phyloP scores from a whole-genome alignment of 2,113 vertebrate genomes.

The Tricholaema leucomelas region DNA sequence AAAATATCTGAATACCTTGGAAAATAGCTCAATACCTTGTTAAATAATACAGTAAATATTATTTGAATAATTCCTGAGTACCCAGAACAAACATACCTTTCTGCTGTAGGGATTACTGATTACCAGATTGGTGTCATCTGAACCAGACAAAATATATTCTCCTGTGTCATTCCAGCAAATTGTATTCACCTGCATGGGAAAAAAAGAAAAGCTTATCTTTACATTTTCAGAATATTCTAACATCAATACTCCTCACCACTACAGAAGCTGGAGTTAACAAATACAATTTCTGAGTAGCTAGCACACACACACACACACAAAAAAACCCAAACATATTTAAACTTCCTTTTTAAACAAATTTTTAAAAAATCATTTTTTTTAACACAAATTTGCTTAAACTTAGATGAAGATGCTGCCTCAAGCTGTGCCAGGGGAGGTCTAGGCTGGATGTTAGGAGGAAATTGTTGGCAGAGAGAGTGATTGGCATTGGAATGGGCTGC shows the following conservation, averaged over 20 bases:
- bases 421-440: no score
- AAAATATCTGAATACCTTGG: background rate
- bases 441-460: no score
- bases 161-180: slow-evolving; percentile 99
- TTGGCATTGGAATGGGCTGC: no score
- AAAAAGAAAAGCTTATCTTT: slow-evolving; percentile 18
- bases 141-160: slow-evolving; percentile 96
- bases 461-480: no score
- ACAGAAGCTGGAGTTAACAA: background rate
- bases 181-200: slow-evolving; percentile 89
- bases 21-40: background rate
- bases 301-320: background rate
- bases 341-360: background rate
- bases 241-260: background rate
- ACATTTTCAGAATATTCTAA: background rate
- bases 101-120: slow-evolving; percentile 97
- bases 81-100: slow-evolving; percentile 82
- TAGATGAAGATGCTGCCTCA: no score
- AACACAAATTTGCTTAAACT: no score
- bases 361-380: no score
- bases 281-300: background rate
- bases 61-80: background rate
- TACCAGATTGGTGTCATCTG: slow-evolving; percentile 95
- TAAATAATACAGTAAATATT: background rate
- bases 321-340: no score